These are phyloP conservation scores for Trichomalopsis sarcophagae DNA, from an alignment of 1,140 invertebrate genomes.

Conservation along the genomic window DNA sequence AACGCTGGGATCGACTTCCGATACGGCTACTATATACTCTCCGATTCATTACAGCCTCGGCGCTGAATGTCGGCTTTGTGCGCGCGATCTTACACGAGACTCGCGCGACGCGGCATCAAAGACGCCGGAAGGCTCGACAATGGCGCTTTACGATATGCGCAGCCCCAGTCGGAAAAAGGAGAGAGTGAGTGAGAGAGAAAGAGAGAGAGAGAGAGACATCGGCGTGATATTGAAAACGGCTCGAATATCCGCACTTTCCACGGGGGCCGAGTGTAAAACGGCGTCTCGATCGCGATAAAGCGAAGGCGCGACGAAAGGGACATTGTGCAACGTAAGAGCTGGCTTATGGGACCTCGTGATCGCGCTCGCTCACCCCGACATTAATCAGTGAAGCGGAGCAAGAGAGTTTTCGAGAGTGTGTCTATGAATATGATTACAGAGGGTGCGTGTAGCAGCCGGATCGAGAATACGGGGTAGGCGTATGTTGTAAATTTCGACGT, in stretches of 20 bases:
- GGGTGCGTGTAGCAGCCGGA: background rate
- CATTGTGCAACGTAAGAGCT: conserved; percentile 45
- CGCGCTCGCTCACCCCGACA: background rate
- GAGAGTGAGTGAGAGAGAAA: background rate
- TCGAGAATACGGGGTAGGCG: too few species aligned
- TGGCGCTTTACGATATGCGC: background rate
- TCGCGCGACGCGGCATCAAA: background rate
- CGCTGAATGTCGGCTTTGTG: background rate
- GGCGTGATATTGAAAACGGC: conserved; percentile 43
- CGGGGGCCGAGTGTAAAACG: background rate
- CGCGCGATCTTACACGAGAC: background rate
- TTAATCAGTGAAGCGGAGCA: conserved; percentile 41
- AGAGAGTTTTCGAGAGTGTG: background rate
- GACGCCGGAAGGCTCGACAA: background rate
- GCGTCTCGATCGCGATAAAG: conserved; percentile 48
- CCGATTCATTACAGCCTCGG: background rate
- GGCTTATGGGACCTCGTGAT: conserved; percentile 28
- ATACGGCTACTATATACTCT: background rate
- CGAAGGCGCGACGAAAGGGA: conserved; percentile 41
- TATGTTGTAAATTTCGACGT: background rate
- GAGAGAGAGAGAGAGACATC: background rate
- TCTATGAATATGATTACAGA: conserved; percentile 30
- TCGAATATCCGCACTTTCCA: conserved; percentile 40
- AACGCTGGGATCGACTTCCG: background rate
- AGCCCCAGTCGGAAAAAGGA: background rate